Conservation (phyloP, 2,113 vertebrate genomes). For the Cryptomyrus ogoouensis region DNA sequence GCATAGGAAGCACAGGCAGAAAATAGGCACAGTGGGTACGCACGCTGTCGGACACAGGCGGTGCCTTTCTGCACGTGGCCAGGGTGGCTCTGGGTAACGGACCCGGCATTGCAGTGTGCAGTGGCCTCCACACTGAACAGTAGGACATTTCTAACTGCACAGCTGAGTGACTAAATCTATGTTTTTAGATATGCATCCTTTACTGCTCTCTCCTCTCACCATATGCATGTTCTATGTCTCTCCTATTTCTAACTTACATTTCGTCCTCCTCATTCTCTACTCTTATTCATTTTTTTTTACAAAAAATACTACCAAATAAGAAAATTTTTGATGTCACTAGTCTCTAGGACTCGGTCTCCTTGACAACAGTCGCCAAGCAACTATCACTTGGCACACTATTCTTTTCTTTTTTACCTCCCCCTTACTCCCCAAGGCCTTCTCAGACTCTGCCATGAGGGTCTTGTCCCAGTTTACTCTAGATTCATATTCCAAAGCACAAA, state of each 20-base stretch:
- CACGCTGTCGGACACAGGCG: not conserved
- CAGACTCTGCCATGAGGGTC: not conserved
- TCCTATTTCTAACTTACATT: not conserved
- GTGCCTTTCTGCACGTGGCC: too few relatives aligned
- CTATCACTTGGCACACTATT: slow-evolving; percentile 45
- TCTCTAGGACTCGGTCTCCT: slow-evolving; percentile 49
- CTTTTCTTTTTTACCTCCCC: slow-evolving; percentile 12
- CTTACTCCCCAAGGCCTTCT: not conserved
- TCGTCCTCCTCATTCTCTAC: not conserved
- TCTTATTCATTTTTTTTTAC: not conserved
- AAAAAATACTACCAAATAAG: slow-evolving; percentile 9
- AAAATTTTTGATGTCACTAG: slow-evolving; percentile 19
- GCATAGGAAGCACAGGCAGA: not conserved
- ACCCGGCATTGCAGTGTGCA: too few relatives aligned
- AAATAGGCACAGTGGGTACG: not conserved
- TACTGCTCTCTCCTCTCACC: not conserved
- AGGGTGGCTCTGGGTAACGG: not conserved
- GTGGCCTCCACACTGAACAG: not conserved
- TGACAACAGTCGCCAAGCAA: slow-evolving; percentile 64
- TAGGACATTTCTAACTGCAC: not conserved
- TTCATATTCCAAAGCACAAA: not conserved
- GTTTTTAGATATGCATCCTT: not conserved
- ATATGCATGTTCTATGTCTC: not conserved
- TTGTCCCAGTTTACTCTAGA: slow-evolving; percentile 5
- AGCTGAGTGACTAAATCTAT: not conserved